Evolutionary conservation across 2,797 vertebrate genomes (phyloP), one percentile per base, ranked within the genome.

Genomic region (Rhynchotus rufescens): DNA sequence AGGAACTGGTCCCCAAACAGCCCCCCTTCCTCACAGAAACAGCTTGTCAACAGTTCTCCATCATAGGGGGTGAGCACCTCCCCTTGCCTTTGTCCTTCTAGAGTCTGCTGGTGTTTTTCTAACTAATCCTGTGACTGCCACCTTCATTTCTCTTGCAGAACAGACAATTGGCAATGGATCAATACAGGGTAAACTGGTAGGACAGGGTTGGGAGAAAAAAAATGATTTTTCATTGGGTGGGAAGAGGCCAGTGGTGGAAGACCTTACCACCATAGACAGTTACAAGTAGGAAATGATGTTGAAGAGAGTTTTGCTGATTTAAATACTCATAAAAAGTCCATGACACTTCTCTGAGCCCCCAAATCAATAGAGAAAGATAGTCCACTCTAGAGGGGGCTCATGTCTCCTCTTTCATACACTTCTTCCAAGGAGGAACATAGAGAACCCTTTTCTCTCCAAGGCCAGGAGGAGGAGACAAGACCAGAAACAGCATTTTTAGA

Each of bases 401-500:
- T 9, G 10, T 25, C 64, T 60, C 36, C 20, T 2, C 0, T 34
- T 32, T 34, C n/a, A 20, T 40, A 47, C 47, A 12, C 1, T 47
- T 42, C 22, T 42, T 60, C 4, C 51, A 30, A 47, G 12, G 77
- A 47, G 3, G 38, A 45, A 34, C 0, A 1, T 5, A 25, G 44
- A 22, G 38, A 12, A 0, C 23, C 21, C 26, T 4, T 2, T 12
- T 59, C 38, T 64, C 30, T 26, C 49, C 68, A 14, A 52, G 45
- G n/a, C 4, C 1, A 32, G 30, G 8, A 30, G 21, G 9, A 38
- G 49, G 10, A 49, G 3, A 25, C 30, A 1, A 2, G 20, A 52
- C 25, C 47, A 10, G 0, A 22, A 5, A 0, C 8, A 9, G 2
- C 3, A 6, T 1, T 45, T 67, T 52, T 2, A 8, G 36, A 9